These are phyloP conservation scores for Colletes gigas DNA, from an alignment of 1,140 invertebrate genomes.

Conservation along the genomic window DNA sequence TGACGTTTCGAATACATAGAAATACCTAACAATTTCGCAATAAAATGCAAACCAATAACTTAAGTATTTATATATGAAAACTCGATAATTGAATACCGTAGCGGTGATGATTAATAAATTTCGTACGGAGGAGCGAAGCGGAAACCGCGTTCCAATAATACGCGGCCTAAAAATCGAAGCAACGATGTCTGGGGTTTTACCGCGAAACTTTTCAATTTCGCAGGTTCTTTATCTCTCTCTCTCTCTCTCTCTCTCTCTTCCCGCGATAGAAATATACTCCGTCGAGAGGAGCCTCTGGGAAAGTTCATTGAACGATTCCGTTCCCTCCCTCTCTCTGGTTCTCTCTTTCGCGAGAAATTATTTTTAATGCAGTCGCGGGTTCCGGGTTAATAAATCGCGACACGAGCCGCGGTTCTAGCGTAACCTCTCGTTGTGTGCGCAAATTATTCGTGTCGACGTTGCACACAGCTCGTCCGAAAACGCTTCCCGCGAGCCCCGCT, in stretches of 20 bases:
- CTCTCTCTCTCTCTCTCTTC: too few relatives aligned
- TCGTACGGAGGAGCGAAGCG: too few relatives aligned
- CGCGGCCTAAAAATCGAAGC: too few relatives aligned
- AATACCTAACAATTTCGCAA: too few relatives aligned
- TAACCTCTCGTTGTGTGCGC: neutral
- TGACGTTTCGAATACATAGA: too few relatives aligned
- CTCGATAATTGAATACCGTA: too few relatives aligned
- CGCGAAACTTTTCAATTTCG: neutral
- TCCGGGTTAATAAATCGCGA: neutral
- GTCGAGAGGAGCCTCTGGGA: neutral
- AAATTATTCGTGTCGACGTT: slow-evolving; percentile 12
- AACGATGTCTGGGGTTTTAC: neutral
- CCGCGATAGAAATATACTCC: neutral
- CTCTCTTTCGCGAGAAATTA: neutral
- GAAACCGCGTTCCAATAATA: too few relatives aligned
- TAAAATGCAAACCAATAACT: too few relatives aligned
- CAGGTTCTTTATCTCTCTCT: neutral
- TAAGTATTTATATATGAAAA: too few relatives aligned
- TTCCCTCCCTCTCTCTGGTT: neutral
- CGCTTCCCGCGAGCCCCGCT: neutral
- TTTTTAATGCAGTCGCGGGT: neutral
- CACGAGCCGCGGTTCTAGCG: neutral
- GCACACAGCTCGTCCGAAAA: neutral
- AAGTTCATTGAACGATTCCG: slow-evolving; percentile 1
- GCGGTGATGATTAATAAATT: too few relatives aligned